phyloP scores from a whole-genome alignment of 2,113 vertebrate genomes.

The Ginglymostoma cirratum region DNA sequence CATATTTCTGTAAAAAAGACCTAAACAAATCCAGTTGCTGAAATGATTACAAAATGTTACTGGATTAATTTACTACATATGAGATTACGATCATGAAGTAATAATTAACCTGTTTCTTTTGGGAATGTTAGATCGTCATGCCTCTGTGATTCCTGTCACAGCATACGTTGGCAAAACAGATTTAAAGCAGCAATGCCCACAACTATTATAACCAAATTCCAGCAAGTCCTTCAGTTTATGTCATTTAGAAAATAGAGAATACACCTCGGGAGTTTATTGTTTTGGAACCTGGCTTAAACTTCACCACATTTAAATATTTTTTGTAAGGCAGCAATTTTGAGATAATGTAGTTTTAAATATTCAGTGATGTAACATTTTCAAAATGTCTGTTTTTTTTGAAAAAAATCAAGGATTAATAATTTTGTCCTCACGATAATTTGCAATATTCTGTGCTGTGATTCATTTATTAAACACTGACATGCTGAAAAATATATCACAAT shows the following conservation, averaged over 20 bases:
- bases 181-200: neutral
- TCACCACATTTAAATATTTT: neutral
- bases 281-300: neutral
- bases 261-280: neutral
- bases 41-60: neutral
- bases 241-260: neutral
- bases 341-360: neutral
- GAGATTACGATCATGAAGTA: slow-evolving; percentile 2
- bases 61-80: neutral
- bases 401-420: neutral
- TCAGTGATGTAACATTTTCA: neutral
- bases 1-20: neutral
- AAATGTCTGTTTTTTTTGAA: neutral
- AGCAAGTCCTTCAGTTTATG: neutral
- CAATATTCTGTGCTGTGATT: neutral
- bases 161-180: neutral
- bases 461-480: neutral
- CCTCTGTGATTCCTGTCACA: slow-evolving; percentile 11
- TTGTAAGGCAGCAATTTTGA: neutral
- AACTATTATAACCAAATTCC: neutral
- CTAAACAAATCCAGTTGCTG: neutral
- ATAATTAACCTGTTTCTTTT: slow-evolving; percentile 7
- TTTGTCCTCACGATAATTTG: neutral
- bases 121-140: neutral
- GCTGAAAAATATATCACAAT: neutral